These are phyloP conservation scores for Myotis daubentonii DNA, from an alignment of 2,797 vertebrate genomes.

Conservation along the genomic window DNA sequence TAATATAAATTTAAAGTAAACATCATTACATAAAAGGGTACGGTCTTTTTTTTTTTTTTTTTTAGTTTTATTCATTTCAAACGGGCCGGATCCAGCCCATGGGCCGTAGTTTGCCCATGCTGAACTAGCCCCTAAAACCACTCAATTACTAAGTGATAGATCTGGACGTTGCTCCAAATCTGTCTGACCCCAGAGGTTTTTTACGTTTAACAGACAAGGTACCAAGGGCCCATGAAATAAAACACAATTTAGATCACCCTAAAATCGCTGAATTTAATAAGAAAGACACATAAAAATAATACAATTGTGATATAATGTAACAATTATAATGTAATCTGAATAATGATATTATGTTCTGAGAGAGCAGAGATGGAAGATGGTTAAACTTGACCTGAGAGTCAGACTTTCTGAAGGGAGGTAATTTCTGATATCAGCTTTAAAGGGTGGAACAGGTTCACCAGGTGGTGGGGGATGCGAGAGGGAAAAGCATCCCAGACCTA, in stretches of 20 bases:
- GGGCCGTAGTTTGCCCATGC: too few relatives aligned
- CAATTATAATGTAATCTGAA: background rate
- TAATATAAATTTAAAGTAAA: too few relatives aligned
- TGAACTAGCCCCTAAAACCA: background rate
- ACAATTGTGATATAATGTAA: background rate
- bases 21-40: too few relatives aligned
- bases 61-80: too few relatives aligned
- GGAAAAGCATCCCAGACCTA: background rate
- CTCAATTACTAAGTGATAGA: background rate
- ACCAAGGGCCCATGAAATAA: background rate
- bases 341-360: background rate
- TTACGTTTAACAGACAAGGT: background rate
- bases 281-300: background rate
- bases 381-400: background rate
- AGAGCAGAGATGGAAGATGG: background rate
- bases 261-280: background rate
- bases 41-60: too few relatives aligned
- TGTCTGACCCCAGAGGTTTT: background rate
- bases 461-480: background rate
- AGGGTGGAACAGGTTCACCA: background rate
- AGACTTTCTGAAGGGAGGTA: background rate
- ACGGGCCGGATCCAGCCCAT: too few relatives aligned
- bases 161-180: background rate
- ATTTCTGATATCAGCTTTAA: background rate
- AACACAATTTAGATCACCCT: background rate